Evolutionary conservation across 2,113 vertebrate species (phyloP).

Genomic region (Lycocorax pyrrhopterus): DNA sequence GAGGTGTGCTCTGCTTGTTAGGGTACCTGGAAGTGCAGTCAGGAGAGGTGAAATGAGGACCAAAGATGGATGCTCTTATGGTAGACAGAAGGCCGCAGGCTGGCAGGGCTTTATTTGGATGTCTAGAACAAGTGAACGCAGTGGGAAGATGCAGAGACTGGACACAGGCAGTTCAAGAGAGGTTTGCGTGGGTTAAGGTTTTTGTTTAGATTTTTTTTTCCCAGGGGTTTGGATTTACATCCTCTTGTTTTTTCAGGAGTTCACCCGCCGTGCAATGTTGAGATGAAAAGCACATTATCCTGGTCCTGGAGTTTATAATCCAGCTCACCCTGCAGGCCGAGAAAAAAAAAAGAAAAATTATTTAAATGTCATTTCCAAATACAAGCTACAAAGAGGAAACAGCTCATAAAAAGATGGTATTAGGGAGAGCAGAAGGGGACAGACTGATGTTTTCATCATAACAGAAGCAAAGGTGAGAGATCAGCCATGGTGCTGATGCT

Average conservation of each 20-base stretch:
- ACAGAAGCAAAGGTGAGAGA: not conserved
- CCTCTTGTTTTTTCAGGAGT: conserved; percentile 13
- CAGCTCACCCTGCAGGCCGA: conserved; percentile 85
- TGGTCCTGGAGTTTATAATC: conserved; percentile 90
- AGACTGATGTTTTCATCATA: not conserved
- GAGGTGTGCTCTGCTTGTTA: not conserved
- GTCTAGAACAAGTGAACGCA: not conserved
- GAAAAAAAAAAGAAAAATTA: not conserved
- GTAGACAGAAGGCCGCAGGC: not conserved
- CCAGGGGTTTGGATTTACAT: not conserved
- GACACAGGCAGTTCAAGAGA: conserved; percentile 1
- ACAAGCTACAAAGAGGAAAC: conserved; percentile 20
- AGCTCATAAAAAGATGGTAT: not conserved
- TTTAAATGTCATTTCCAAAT: conserved; percentile 44
- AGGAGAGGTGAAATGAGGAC: conserved; percentile 32
- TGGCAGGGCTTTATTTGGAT: conserved; percentile 8
- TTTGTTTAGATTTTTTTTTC: not conserved
- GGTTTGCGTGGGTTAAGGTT: not conserved
- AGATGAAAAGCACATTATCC: conserved; percentile 95
- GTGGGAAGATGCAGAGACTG: not conserved
- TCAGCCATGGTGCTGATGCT: not conserved
- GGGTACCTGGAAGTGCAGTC: conserved; percentile 46
- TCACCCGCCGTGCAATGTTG: conserved; percentile 93
- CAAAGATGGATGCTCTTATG: not conserved
- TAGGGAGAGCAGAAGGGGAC: not conserved